Evolutionary conservation across 2,113 vertebrate genomes (phyloP).

Genomic region (Passerina amoena): DNA sequence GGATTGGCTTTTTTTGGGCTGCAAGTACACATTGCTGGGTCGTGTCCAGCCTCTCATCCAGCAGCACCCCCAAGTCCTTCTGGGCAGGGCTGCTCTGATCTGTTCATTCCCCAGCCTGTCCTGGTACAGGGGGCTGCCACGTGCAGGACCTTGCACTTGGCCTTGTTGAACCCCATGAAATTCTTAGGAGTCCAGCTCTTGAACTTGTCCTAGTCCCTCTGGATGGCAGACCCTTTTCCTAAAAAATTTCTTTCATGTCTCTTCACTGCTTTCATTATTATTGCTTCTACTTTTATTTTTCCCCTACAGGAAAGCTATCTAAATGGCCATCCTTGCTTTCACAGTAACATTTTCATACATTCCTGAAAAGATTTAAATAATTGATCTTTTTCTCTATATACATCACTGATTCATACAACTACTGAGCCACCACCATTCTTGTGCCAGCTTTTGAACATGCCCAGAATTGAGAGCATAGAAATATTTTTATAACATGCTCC

Average conservation of each 20-base stretch:
- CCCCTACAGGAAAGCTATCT: not conserved
- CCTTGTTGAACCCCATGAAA: not conserved
- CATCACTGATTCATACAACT: not conserved
- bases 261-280: not conserved
- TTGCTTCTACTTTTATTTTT: not conserved
- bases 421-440: not conserved
- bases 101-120: accelerated
- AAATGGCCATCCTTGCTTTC: not conserved
- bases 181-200: not conserved
- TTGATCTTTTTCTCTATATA: not conserved
- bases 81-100: not conserved
- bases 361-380: not conserved
- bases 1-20: not conserved
- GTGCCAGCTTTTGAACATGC: not conserved
- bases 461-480: not conserved
- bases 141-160: not conserved
- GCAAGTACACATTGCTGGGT: accelerated
- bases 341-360: not conserved
- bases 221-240: not conserved
- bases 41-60: not conserved
- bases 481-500: not conserved
- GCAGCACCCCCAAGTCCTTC: not conserved
- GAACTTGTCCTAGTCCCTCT: not conserved
- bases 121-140: accelerated
- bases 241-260: not conserved